A percentile compares a stretch with the other conserved stretches of the same genome.
These are phyloP conservation scores for Acyrthosiphon pisum DNA, from an alignment of 1,140 invertebrate species.

Conservation along the genomic window DNA sequence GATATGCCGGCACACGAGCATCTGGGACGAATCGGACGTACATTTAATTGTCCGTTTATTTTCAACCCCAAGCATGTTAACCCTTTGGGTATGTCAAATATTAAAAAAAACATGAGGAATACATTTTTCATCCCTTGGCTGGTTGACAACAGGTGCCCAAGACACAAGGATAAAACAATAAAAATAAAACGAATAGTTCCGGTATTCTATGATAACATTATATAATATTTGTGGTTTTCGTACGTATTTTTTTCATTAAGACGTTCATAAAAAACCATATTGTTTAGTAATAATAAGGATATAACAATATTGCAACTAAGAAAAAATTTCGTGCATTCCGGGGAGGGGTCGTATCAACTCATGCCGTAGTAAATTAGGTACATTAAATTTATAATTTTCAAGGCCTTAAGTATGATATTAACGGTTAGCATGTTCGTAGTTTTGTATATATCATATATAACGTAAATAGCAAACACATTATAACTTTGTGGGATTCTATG, in stretches of 20 bases:
- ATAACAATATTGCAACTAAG: not conserved
- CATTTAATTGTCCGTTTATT: slow-evolving; percentile 55
- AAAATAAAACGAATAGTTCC: slow-evolving; percentile 12
- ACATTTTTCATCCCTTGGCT: slow-evolving; percentile 3
- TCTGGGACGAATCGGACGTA: slow-evolving; percentile 53
- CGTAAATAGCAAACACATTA: not conserved
- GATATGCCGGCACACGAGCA: slow-evolving; percentile 41
- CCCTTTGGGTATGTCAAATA: slow-evolving; percentile 43
- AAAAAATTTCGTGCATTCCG: not conserved
- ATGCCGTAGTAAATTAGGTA: not conserved
- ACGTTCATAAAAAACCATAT: not conserved
- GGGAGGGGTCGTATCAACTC: too few species aligned
- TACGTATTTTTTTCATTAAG: not conserved
- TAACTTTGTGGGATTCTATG: not conserved
- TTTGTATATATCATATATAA: not conserved
- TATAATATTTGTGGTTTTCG: not conserved
- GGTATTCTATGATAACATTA: not conserved
- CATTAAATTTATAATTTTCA: not conserved
- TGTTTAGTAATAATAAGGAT: not conserved
- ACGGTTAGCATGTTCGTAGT: not conserved
- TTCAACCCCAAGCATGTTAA: slow-evolving; percentile 49
- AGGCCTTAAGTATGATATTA: not conserved
- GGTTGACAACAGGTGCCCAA: slow-evolving; percentile 25
- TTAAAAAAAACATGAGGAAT: slow-evolving; percentile 39
- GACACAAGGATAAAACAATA: not conserved